Base-by-base conservation (phyloP, 2,888 invertebrate species). In the Cataglyphis albicans region DNA sequence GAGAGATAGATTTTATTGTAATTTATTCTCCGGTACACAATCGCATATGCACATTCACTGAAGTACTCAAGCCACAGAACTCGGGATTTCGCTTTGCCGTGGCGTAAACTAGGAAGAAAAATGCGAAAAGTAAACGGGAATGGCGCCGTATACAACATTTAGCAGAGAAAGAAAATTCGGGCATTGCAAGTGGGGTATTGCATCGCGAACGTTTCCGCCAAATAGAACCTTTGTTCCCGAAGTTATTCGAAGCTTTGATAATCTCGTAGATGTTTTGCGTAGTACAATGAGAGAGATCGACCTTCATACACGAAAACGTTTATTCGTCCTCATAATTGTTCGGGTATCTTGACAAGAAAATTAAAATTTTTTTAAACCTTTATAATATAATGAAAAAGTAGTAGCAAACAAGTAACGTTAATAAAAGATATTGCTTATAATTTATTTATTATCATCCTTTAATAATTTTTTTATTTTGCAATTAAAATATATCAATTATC, bases 161-260 rank as follows among this genome's bases (percentile, higher is more conserved):
- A 78, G 35, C 29, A 32, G 7, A 44, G 57, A 38, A 67, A 78
- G 78, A 78, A 78, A 70, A 59, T 70, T 78, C 32, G 57, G 78
- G 57, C 32, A 29, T 29, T 29, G 29, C 29, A 12, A 21, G 44
- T 41, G 44, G 70, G 44, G 70, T 10, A 78, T 70, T 70, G 57
- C 59, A 32, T 70, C 15, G 52, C 59, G 59, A 70, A 44, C 41
- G 29, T 59, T 78, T 70, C 32, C 18, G 21, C 25, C 59, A 68
- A 32, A 70, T 59, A 32, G 32, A 18, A 59, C 41, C 44, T 78
- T 78, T 78, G 78, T 78, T 68, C 21, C 32, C 18, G 44, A n/a
- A n/a, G n/a, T 78, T 78, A 78, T 78, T 70, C 41, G 32, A 44
- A 78, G 70, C 57, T 70, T 70, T 59, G 32, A 78, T 78, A 78